Percentiles rank a stretch among this genome's conserved stretches.
phyloP scores from a whole-genome alignment of 2,113 vertebrate species.

The Corythornis vintsioides region DNA sequence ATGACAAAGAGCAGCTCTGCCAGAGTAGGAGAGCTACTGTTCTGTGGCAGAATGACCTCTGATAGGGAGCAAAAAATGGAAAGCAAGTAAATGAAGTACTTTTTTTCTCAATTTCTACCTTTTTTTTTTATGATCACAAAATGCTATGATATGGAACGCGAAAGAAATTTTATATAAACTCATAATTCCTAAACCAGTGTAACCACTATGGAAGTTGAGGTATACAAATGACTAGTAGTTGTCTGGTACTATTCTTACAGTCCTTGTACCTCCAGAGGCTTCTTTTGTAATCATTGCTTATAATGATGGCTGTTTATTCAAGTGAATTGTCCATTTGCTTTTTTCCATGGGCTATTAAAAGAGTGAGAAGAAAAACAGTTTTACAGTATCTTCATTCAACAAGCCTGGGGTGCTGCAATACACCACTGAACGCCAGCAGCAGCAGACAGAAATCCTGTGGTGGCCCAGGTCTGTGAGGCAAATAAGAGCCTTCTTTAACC shows the following conservation, averaged over 20 bases:
- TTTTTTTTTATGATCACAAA: background rate
- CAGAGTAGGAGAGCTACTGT: background rate
- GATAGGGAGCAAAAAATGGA: background rate
- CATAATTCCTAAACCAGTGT: background rate
- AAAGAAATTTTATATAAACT: background rate
- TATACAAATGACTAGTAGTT: background rate
- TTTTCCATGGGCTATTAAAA: background rate
- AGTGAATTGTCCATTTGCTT: background rate
- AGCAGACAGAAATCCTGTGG: accelerated
- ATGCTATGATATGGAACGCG: background rate
- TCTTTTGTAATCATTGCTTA: background rate
- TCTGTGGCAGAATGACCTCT: background rate
- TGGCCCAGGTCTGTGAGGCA: background rate
- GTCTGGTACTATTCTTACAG: background rate
- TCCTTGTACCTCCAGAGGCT: background rate
- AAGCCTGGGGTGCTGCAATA: background rate
- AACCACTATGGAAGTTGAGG: background rate
- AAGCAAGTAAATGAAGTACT: background rate
- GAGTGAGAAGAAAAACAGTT: background rate
- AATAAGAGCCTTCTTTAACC: background rate
- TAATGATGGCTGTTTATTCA: background rate
- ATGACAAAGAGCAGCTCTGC: background rate
- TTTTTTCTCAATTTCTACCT: background rate
- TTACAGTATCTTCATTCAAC: background rate
- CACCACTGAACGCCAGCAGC: background rate